Evolutionary conservation across 2,113 vertebrate genomes (phyloP).

Genomic region (Monarcha castaneiventris): DNA sequence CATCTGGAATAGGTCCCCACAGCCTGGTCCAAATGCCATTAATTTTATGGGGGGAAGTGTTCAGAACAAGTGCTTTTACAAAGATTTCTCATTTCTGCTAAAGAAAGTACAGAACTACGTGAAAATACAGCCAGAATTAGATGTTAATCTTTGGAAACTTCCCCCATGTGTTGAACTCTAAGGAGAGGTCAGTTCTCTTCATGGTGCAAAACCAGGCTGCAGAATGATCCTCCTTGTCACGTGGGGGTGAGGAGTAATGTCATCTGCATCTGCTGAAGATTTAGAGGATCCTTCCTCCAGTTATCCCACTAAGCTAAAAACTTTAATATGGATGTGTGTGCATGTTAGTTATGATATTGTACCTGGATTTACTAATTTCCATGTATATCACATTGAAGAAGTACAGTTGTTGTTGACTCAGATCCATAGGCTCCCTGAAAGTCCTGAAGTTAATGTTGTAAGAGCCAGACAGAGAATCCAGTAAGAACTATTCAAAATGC

Average conservation of each 20-base stretch:
- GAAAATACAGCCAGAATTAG: background rate
- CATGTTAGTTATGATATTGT: background rate
- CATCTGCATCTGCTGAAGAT: background rate
- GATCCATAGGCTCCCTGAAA: background rate
- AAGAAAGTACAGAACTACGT: background rate
- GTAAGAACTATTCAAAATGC: background rate
- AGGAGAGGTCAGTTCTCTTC: background rate
- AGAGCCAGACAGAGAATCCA: background rate
- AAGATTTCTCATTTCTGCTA: background rate
- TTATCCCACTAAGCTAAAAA: background rate
- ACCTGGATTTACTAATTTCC: background rate
- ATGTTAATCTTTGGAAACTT: background rate
- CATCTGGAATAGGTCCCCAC: background rate
- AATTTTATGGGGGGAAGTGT: background rate
- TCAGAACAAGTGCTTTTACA: background rate
- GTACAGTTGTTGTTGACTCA: background rate
- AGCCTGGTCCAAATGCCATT: background rate
- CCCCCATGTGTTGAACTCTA: background rate
- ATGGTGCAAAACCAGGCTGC: background rate
- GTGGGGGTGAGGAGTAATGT: background rate
- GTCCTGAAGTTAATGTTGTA: background rate
- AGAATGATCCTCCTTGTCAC: background rate
- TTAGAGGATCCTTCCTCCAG: background rate
- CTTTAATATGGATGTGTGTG: background rate
- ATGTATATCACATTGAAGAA: background rate